Conservation (phyloP, 2,113 vertebrate species). For the Lagopus muta region DNA sequence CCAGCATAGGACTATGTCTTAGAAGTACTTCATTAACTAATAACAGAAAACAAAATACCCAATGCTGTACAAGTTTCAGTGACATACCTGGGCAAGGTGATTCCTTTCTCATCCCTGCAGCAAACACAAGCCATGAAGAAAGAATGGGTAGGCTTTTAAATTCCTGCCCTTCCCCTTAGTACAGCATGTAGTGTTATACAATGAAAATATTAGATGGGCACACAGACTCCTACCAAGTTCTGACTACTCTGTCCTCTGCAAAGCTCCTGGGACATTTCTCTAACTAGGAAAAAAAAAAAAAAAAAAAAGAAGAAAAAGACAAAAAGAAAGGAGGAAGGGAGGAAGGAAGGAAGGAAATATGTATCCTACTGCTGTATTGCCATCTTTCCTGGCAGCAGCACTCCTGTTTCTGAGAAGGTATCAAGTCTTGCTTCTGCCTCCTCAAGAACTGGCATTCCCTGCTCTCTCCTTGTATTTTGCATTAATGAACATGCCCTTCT, state of each 20-base stretch:
- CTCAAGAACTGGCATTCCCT: background rate
- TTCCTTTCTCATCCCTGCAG: too few species aligned
- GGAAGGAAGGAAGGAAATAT: background rate
- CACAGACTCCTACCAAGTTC: background rate
- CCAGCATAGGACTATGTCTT: too few species aligned
- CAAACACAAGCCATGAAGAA: too few species aligned
- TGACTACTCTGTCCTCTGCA: background rate
- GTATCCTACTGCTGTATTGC: background rate
- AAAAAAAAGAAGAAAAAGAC: background rate
- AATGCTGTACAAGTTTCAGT: too few species aligned
- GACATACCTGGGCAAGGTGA: too few species aligned
- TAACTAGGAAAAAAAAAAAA: background rate
- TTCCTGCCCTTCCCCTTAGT: background rate
- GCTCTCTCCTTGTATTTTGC: background rate
- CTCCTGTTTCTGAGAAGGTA: background rate
- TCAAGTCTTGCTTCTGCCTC: background rate
- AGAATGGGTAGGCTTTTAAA: too few species aligned
- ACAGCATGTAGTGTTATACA: background rate
- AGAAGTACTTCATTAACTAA: too few species aligned
- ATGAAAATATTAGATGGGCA: background rate
- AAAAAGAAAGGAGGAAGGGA: background rate
- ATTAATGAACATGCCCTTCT: constrained; percentile 46
- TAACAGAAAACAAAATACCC: too few species aligned
- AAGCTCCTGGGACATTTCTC: background rate
- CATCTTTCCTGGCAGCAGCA: background rate